Conservation (phyloP, 2,113 vertebrate genomes). For the Forbesichthys agassizii region DNA sequence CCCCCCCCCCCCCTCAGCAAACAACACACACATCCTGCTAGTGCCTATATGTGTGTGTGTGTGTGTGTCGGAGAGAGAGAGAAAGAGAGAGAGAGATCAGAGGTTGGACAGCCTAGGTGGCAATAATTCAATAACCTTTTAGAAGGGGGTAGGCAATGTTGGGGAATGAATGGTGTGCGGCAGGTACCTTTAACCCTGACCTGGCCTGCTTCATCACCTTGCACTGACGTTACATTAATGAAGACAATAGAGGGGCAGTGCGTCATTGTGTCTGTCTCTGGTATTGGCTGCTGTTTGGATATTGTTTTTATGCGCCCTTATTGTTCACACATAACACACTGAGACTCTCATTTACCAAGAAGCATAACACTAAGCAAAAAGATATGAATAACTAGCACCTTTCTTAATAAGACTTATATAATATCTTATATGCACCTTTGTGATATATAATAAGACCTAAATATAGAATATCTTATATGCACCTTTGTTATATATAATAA, state of each 20-base stretch:
- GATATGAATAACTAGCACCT: neutral
- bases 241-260: slow-evolving; percentile 5
- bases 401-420: too few species aligned
- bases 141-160: neutral
- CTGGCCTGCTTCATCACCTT: slow-evolving; percentile 28
- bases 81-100: slow-evolving; percentile 26
- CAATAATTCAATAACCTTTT: slow-evolving; percentile 34
- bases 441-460: too few species aligned
- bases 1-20: slow-evolving; percentile 65
- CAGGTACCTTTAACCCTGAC: slow-evolving; percentile 41
- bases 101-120: slow-evolving; percentile 34
- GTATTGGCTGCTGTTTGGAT: too few species aligned
- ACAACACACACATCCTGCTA: slow-evolving; percentile 57
- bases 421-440: too few species aligned
- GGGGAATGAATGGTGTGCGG: slow-evolving; percentile 17
- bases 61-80: neutral
- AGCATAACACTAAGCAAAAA: neutral
- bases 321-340: neutral
- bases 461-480: too few species aligned
- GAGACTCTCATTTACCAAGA: neutral
- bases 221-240: slow-evolving; percentile 23
- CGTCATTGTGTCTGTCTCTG: neutral
- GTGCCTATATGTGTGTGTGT: slow-evolving; percentile 1
- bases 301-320: neutral
- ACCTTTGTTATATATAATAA: too few species aligned